Base-by-base conservation (phyloP, 1,140 invertebrate genomes). In the Mycetomoellerius zeteki region DNA sequence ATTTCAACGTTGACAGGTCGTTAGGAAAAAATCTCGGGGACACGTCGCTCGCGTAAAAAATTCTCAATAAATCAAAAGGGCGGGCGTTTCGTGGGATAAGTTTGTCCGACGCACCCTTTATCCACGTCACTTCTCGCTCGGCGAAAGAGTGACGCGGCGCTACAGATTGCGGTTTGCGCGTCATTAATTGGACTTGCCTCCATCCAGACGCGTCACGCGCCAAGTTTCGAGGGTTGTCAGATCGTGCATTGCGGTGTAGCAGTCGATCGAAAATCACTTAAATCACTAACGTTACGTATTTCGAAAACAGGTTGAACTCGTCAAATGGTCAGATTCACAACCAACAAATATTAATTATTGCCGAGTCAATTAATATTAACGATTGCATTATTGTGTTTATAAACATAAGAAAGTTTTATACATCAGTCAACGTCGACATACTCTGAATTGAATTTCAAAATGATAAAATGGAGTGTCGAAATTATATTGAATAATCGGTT, bases 181-280 rank as follows among this genome's bases (percentile, higher is more conserved):
- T 80, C 85, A 86, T 86, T 86, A 86, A 86, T 86, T 86, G 77
- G 76, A 69, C 75, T 86, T 81, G 85, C 37, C 64, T 81, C 52
- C 52, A 71, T 21, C 50, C 47, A 60, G 64, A 60, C 52, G 52
- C 54, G 62, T 69, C 64, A 80, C 76, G 64, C 64, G 54, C 24
- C 52, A 80, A 86, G 64, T 86, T 86, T 71, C 76, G 85, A 86
- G 81, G 27, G 52, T 86, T 71, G 85, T 71, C 85, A 21, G 43
- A 47, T 50, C 52, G 50, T 33, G 30, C 33, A 71, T 54, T 67
- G 75, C 52, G 14, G 60, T 30, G 37, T 50, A 21, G 24, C 60
- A 30, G n/a, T 86, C 52, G 47, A 50, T 81, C 64, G 76, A 58
- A 69, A 86, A 56, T 81, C 60, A 62, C 27, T 33, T 54, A 37